A percentile compares a stretch with the other conserved stretches of the same genome.
phyloP scores from a whole-genome alignment of 2,113 vertebrate species.

The Catharus bicknelli region DNA sequence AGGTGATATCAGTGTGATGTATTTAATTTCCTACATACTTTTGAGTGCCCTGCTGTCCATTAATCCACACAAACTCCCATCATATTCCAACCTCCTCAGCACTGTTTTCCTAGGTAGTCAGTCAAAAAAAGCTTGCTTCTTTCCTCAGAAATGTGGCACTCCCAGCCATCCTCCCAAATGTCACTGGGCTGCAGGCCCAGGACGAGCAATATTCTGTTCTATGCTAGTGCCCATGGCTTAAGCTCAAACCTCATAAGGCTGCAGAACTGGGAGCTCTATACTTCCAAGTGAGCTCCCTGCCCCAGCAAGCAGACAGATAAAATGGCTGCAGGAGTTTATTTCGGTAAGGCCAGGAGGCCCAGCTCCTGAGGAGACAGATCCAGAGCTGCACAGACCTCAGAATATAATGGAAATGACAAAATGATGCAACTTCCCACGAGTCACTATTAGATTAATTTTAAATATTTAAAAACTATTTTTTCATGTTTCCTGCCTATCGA shows the following conservation, averaged over 20 bases:
- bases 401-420: background rate
- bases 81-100: background rate
- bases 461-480: background rate
- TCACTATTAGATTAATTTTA: background rate
- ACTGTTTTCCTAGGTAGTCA: slow-evolving; percentile 7
- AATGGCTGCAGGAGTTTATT: background rate
- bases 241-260: background rate
- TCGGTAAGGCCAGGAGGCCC: background rate
- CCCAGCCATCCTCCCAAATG: slow-evolving; percentile 25
- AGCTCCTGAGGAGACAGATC: background rate
- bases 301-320: background rate
- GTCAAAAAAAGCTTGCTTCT: background rate
- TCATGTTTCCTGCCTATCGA: background rate
- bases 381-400: background rate
- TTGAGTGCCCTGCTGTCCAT: background rate
- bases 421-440: background rate
- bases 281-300: background rate
- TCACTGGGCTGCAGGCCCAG: slow-evolving; percentile 51
- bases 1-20: background rate
- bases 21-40: slow-evolving; percentile 13
- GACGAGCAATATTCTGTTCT: slow-evolving; percentile 37
- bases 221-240: background rate
- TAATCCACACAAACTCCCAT: slow-evolving; percentile 7
- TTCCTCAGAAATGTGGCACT: background rate
- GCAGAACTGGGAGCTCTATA: slow-evolving; percentile 2